phyloP scores from a whole-genome alignment of 2,888 invertebrate species.

The Drosophila antonietae region DNA sequence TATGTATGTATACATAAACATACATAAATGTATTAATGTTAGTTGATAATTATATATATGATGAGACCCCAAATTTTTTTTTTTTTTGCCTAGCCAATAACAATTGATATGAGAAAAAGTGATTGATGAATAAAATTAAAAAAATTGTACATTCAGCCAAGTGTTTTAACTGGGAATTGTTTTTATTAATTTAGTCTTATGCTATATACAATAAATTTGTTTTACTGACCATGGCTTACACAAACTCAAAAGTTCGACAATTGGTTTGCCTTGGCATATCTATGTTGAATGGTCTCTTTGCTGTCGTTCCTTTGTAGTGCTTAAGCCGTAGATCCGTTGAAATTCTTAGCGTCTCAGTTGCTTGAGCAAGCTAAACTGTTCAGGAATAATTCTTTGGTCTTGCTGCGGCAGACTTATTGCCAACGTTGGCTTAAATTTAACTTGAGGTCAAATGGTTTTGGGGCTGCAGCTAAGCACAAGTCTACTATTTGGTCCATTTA shows the following conservation, averaged over 20 bases:
- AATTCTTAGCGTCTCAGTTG: background rate
- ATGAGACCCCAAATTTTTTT: constrained; percentile 52
- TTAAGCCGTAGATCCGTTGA: background rate
- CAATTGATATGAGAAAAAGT: constrained; percentile 74
- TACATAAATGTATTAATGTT: constrained; percentile 67
- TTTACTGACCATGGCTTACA: background rate
- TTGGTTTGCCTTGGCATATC: background rate
- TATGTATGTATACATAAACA: constrained; percentile 21
- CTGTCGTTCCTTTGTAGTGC: background rate
- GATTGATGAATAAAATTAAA: constrained; percentile 75
- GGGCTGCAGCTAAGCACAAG: constrained; percentile 19
- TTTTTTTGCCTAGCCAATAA: constrained; percentile 73
- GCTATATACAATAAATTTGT: background rate
- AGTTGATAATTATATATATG: constrained; percentile 57
- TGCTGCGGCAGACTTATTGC: constrained; percentile 11
- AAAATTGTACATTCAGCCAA: constrained; percentile 37
- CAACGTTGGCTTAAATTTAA: constrained; percentile 29
- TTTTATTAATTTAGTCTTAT: background rate
- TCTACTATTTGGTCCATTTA: constrained; percentile 18
- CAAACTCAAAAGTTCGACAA: background rate
- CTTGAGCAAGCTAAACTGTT: background rate
- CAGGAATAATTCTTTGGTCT: constrained; percentile 4
- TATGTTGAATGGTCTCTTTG: background rate
- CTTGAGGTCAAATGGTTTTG: constrained; percentile 30
- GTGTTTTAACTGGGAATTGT: background rate